These are phyloP conservation scores for Lasaia peninsularis DNA, from an alignment of 1,140 invertebrate genomes.

Conservation along the genomic window DNA sequence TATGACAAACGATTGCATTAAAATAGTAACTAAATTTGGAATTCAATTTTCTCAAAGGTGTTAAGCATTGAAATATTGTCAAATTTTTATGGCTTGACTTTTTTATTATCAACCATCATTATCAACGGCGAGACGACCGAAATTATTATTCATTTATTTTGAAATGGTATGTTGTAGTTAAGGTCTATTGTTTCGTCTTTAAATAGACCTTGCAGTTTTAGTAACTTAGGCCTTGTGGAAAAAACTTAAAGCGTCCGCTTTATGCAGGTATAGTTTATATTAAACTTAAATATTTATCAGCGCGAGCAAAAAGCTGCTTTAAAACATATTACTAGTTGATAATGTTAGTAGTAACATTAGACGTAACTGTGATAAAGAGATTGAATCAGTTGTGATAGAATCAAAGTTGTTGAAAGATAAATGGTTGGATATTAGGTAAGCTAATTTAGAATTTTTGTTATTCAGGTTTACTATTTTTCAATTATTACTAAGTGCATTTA, in stretches of 20 bases:
- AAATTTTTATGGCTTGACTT: too few relatives aligned
- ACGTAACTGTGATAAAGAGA: neutral
- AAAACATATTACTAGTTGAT: neutral
- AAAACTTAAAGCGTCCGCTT: conserved; percentile 1
- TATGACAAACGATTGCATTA: too few relatives aligned
- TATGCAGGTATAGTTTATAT: conserved; percentile 1
- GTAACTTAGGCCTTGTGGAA: neutral
- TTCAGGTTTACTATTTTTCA: neutral
- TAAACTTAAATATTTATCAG: neutral
- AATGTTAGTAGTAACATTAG: neutral
- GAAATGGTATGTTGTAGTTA: too few relatives aligned
- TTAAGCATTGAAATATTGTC: too few relatives aligned
- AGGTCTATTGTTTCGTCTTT: too few relatives aligned
- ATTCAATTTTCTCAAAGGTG: too few relatives aligned
- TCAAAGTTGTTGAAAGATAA: neutral
- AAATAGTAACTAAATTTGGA: too few relatives aligned
- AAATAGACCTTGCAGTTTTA: too few relatives aligned
- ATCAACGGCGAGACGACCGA: too few relatives aligned
- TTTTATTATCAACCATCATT: too few relatives aligned
- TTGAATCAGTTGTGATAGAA: neutral
- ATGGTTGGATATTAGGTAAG: neutral
- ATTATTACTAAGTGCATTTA: too few relatives aligned
- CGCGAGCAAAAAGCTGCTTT: neutral
- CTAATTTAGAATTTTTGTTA: neutral
- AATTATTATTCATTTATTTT: too few relatives aligned